Evolutionary conservation across 2,113 vertebrate species (phyloP).

Genomic region (Caranx ignobilis): DNA sequence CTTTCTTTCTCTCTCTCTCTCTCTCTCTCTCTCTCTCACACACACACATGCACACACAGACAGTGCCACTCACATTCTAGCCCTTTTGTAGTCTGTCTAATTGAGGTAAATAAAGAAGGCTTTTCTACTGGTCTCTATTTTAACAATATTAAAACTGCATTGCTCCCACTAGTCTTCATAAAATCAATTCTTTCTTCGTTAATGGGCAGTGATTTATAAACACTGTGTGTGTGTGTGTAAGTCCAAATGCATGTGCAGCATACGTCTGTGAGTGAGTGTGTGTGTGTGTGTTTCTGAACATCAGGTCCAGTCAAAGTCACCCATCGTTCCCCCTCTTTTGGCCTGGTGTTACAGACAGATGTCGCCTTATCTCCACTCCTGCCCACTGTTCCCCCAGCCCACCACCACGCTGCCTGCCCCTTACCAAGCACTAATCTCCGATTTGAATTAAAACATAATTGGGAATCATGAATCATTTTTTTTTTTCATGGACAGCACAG

Average conservation of each 20-base stretch:
- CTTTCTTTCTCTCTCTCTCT: not conserved
- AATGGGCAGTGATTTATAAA: conserved; percentile 49
- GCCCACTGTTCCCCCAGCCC: conserved; percentile 47
- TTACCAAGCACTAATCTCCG: conserved; percentile 66
- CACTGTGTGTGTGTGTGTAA: not conserved
- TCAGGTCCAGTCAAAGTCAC: conserved; percentile 21
- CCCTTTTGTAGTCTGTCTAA: conserved; percentile 45
- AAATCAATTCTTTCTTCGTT: conserved; percentile 40
- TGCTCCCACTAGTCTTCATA: conserved; percentile 26
- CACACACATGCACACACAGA: conserved; percentile 8
- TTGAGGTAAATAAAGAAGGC: conserved; percentile 55
- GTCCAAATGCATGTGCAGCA: not conserved
- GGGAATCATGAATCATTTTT: conserved; percentile 77
- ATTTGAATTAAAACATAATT: conserved; percentile 82
- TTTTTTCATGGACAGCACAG: conserved; percentile 47
- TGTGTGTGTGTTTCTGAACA: not conserved
- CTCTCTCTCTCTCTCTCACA: not conserved
- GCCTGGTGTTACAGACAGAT: conserved; percentile 65
- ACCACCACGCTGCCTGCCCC: conserved; percentile 52
- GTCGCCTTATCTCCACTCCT: conserved; percentile 52
- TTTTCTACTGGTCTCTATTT: conserved; percentile 51
- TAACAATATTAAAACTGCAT: conserved; percentile 52
- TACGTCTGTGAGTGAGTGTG: too few species aligned
- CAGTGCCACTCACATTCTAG: conserved; percentile 18
- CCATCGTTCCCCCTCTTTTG: conserved; percentile 27